Evolutionary conservation across 2,797 vertebrate genomes (phyloP), one percentile per base, ranked within the genome.

Genomic region (Gorsachius magnificus): DNA sequence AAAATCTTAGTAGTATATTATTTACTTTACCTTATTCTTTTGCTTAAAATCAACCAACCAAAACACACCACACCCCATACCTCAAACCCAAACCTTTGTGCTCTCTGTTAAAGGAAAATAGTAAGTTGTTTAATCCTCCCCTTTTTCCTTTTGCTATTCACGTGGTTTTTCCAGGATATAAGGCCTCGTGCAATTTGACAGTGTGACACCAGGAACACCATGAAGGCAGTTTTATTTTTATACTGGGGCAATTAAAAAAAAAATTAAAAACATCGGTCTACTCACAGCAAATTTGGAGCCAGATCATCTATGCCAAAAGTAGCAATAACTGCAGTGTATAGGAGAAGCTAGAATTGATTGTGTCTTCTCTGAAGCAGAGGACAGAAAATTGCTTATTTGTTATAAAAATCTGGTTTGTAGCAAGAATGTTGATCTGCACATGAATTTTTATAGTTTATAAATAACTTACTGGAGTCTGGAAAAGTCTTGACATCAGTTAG

Each of bases 211-310:
- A 96, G 31, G 58, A 95, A 86, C 87, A 93, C 81, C 87, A 70
- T 70, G 84, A 95, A 84, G 77, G 94, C 93, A 95, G 81, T 93
- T 96, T 89, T 97, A 96, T 97, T 96, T 97, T 96, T 96, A 94
- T 87, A 74, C 60, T 46, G 41, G 83, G 48, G 87, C 87, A 96
- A 95, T 96, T 87, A 90, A 87, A 91, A 94, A 86, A 86, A 76
- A 87, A 78, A 78, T 86, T 82, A 50, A 76, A 87, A 78, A 78
- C 86, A 84, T 53, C 78, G 64, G 83, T 95, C 90, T 85, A 87
- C 90, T 95, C 64, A 84, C 94, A 96, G 96, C 96, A 95, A 92
- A 95, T 95, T 58, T 86, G 70, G 75, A 96, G 96, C 95, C 95
- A 97, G 94, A 92, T 68, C 80, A 85, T 70, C 88, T 96, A 95